phyloP scores from a whole-genome alignment of 2,113 vertebrate genomes.

The Cyphomyrus plagiostoma region DNA sequence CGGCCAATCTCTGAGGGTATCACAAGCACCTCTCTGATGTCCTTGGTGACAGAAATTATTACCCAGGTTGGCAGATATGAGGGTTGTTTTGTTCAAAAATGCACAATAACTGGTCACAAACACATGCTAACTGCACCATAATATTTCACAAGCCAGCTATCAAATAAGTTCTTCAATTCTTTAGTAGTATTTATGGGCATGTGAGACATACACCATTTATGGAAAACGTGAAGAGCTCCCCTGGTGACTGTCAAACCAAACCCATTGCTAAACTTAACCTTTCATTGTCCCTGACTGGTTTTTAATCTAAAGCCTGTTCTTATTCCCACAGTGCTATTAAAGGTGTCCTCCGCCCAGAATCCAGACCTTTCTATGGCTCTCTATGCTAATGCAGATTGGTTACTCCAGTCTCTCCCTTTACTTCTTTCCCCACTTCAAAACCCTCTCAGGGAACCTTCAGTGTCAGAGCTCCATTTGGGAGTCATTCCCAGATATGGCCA shows the following conservation, averaged over 20 bases:
- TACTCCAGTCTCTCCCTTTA: neutral
- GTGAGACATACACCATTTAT: slow-evolving; percentile 61
- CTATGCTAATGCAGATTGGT: neutral
- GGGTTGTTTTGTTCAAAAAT: neutral
- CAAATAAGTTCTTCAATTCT: slow-evolving; percentile 54
- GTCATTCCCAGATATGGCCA: neutral
- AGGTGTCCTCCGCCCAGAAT: neutral
- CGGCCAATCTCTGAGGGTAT: neutral
- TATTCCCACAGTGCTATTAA: neutral
- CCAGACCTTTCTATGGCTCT: neutral
- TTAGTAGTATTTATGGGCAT: slow-evolving; percentile 52
- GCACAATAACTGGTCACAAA: neutral
- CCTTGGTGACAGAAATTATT: neutral
- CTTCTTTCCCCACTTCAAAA: neutral
- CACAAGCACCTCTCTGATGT: neutral
- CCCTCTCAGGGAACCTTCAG: neutral
- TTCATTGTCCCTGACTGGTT: slow-evolving; percentile 42
- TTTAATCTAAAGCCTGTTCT: slow-evolving; percentile 37
- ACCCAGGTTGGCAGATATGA: neutral
- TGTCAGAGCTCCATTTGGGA: neutral
- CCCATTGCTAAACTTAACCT: slow-evolving; percentile 67
- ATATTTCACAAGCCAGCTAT: slow-evolving; percentile 7
- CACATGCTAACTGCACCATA: neutral
- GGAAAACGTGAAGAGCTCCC: slow-evolving; percentile 54
- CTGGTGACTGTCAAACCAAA: slow-evolving; percentile 58